A percentile compares a stretch with the other conserved stretches of the same genome.
Conservation (phyloP, 2,888 invertebrate species). For the Shargacucullia verbasci region DNA sequence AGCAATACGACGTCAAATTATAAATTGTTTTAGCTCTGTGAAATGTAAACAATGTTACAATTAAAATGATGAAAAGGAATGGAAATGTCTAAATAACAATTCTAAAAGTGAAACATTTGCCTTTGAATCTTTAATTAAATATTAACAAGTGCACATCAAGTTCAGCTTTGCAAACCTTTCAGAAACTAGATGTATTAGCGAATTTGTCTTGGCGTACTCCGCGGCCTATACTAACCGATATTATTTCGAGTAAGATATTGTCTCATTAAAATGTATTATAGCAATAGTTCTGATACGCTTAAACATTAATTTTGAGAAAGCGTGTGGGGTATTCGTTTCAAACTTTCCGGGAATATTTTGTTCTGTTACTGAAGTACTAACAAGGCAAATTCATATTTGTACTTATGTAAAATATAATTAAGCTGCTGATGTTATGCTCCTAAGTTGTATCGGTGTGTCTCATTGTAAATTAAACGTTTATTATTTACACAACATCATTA, state of each 20-base stretch:
- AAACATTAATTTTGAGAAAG: conserved; percentile 23
- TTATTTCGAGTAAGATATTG: conserved; percentile 40
- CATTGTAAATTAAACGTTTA: conserved; percentile 33
- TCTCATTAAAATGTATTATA: conserved; percentile 43
- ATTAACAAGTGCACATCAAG: neutral
- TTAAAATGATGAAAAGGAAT: neutral
- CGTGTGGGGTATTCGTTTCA: neutral
- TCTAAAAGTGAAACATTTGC: conserved; percentile 26
- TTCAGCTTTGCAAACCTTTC: conserved; percentile 25
- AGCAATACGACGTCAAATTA: no score
- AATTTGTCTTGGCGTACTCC: conserved; percentile 53
- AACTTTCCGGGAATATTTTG: neutral
- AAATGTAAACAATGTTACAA: no score
- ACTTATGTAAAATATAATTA: conserved; percentile 56
- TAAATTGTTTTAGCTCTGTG: no score
- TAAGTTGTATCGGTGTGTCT: conserved; percentile 35
- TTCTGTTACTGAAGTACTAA: conserved; percentile 21
- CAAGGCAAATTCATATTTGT: conserved; percentile 57
- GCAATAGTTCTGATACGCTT: conserved; percentile 41
- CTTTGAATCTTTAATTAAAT: conserved; percentile 16
- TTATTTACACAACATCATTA: conserved; percentile 20
- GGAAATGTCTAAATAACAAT: conserved; percentile 10
- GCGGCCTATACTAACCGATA: conserved; percentile 31
- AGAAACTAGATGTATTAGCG: conserved; percentile 32
- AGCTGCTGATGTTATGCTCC: conserved; percentile 20